These are phyloP conservation scores for Gadus chalcogrammus DNA, from an alignment of 2,113 vertebrate genomes.

Conservation along the genomic window DNA sequence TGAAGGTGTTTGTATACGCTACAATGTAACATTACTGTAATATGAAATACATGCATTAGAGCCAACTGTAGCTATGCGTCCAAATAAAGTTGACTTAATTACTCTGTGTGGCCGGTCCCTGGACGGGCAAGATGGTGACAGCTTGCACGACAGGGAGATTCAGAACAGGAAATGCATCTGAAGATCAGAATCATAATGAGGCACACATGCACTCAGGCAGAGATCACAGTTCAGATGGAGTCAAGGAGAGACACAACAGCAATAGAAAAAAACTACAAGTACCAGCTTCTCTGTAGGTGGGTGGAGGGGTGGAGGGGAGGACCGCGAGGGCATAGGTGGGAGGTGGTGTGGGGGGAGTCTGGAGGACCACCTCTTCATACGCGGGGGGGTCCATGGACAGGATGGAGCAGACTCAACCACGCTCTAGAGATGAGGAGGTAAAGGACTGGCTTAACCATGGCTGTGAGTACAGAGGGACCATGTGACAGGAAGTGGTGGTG, in stretches of 20 bases:
- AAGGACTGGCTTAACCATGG: neutral
- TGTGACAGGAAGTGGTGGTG: too few relatives aligned
- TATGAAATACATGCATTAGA: too few relatives aligned
- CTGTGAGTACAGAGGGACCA: too few relatives aligned
- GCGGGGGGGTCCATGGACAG: conserved; percentile 58
- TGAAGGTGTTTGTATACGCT: neutral
- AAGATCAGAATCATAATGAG: conserved; percentile 14
- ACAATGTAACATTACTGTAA: neutral
- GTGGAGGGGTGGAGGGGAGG: conserved; percentile 40
- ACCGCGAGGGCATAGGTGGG: conserved; percentile 20
- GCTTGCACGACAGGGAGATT: conserved; percentile 2
- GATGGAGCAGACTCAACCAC: conserved; percentile 12
- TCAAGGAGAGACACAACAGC: neutral
- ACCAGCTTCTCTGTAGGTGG: conserved; percentile 58
- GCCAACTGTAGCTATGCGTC: neutral
- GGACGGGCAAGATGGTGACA: neutral
- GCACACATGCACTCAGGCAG: neutral
- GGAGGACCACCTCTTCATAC: conserved; percentile 44
- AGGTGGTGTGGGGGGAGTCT: conserved; percentile 1
- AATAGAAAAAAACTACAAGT: neutral
- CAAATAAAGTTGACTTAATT: neutral
- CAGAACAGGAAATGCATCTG: conserved; percentile 49
- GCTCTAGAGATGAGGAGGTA: conserved; percentile 4
- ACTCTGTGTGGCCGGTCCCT: conserved; percentile 41
- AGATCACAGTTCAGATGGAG: neutral